Base-by-base conservation (phyloP, 64 coral and sea anemone species). In the Porites australiensis region DNA sequence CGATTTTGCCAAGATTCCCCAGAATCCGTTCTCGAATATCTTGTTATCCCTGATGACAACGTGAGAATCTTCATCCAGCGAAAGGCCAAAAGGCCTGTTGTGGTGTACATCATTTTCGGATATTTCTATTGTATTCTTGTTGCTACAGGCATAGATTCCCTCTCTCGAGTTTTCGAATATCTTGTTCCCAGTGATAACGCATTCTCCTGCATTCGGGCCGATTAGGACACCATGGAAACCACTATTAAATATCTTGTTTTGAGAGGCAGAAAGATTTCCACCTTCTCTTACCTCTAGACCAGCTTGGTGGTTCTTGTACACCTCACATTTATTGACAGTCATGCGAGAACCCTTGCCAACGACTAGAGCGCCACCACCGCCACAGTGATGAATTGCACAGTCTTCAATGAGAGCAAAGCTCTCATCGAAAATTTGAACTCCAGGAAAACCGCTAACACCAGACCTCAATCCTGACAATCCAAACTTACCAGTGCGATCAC, bases 1-100 rank as follows among this genome's bases (percentile, higher is more conserved):
- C 16, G 44, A 22, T 50, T 95, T 70, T 8, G 83, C 83, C 27
- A 65, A 50, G 14, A 95, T 91, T 10, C 94, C 94, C 82, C 88
- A 96, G 20, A 96, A 96, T 15, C 75, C 71, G 37, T 96, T 96
- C 62, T 96, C 77, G 22, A 95, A 91, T 23, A 95, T 86, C 19
- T 90, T 72, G 66, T 95, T 95, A 2, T 87, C 9, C 8, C 65
- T 37, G 22, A 95, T 63, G 37, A n/a, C 0, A 0, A 90, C 51
- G 18, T 68, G 75, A 58, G 80, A 90, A 22, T 67, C 46, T 37
- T 27, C 3, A 13, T 87, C 71, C 21, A 95, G 76, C 43, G 79
- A 79, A 77, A 79, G 74, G 4, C 94, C 94, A 27, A 75, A 91
- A 21, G 94, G 58, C 11, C 59, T 23, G 82, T 95, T 95, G 62